Evolutionary conservation across 2,888 invertebrate genomes (phyloP).

Genomic region (Arenicola marina): DNA sequence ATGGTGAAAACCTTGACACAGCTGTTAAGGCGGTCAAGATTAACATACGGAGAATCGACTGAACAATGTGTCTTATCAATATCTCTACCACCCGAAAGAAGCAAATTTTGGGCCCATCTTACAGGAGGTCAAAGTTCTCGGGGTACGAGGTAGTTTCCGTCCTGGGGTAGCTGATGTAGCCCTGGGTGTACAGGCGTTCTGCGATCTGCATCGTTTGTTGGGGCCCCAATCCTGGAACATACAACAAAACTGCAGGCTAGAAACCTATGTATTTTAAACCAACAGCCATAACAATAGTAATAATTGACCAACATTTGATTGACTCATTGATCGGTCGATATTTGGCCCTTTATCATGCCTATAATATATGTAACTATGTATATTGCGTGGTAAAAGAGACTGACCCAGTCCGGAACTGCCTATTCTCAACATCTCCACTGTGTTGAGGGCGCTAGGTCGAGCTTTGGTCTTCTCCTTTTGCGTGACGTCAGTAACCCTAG

Average conservation of each 20-base stretch:
- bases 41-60: background rate
- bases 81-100: background rate
- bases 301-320: background rate
- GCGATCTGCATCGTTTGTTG: slow-evolving; percentile 68
- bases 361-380: no score
- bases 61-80: background rate
- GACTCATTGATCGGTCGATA: no score
- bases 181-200: slow-evolving; percentile 89
- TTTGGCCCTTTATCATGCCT: no score
- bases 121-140: slow-evolving; percentile 91
- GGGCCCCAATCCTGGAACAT: slow-evolving; percentile 55
- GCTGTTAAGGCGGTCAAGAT: no score
- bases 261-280: background rate
- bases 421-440: slow-evolving; percentile 92
- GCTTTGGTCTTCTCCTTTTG: slow-evolving; percentile 86
- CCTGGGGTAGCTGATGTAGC: slow-evolving; percentile 96
- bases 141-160: slow-evolving; percentile 98
- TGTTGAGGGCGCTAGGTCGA: slow-evolving; percentile 90
- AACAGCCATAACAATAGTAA: background rate
- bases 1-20: no score
- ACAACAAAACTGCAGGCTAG: no score
- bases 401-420: slow-evolving; percentile 86
- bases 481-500: slow-evolving; percentile 58
- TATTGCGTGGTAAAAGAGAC: no score
- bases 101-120: no score